phyloP scores from a whole-genome alignment of 2,888 invertebrate species.

The Tipula lateralis region DNA sequence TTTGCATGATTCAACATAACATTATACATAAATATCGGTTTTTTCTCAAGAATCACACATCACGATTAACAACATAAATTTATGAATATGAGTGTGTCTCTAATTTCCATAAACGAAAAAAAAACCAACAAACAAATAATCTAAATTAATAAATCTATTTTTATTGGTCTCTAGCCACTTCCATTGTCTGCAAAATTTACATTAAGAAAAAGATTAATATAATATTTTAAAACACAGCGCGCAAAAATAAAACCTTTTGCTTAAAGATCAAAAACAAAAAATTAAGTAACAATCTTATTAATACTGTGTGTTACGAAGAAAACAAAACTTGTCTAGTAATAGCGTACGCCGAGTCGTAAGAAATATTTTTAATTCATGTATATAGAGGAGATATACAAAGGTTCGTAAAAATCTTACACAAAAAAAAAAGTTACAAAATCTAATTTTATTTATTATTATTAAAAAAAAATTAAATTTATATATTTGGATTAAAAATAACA shows the following conservation, averaged over 20 bases:
- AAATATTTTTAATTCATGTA: background rate
- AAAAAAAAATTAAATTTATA: background rate
- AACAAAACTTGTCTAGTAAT: background rate
- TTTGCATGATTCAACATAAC: background rate
- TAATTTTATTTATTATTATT: background rate
- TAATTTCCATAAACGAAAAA: background rate
- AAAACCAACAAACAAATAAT: background rate
- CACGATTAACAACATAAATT: background rate
- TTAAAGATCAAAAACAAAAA: background rate
- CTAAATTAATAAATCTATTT: slow-evolving; percentile 34
- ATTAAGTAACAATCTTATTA: background rate
- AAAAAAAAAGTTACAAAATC: background rate
- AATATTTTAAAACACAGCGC: background rate
- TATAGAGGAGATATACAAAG: background rate
- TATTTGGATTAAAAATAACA: background rate
- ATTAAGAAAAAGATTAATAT: no score
- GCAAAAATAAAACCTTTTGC: background rate
- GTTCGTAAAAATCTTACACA: background rate
- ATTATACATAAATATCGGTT: background rate
- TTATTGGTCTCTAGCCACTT: slow-evolving; percentile 28
- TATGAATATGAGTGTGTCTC: background rate
- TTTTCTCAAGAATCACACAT: background rate
- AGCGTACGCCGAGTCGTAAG: background rate
- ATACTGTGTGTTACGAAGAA: background rate
- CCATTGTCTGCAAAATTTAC: background rate